Evolutionary conservation across 2,888 invertebrate species (phyloP), one percentile per base, ranked within the genome.

Genomic region (Polyommatus icarus): DNA sequence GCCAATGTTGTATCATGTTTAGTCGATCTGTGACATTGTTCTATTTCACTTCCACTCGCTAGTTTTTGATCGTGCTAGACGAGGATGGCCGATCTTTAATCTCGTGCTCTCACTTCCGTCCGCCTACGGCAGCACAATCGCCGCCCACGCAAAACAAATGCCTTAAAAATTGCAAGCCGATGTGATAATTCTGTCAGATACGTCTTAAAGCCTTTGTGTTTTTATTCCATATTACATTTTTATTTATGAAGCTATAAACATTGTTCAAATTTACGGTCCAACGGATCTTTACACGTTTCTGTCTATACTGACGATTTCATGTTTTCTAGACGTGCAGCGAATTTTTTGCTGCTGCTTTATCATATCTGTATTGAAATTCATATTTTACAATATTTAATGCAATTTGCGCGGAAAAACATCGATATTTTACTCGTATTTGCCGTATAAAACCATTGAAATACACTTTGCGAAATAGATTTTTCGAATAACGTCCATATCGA

Each of bases 81-180:
- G 89, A 90, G 88, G 93, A 92, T 82, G 85, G 84, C 82, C 84
- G 85, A 86, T 84, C 84, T 84, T 86, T 87, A 85, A 86, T 84
- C 85, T 86, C 87, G 85, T 87, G 91, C 93, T 93, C 92, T 93
- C 92, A 93, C 93, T 94, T 94, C 94, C 93, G 94, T 89, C 93
- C 93, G 92, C 94, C 94, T 88, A 94, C 93, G 89, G 80, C 80
- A 81, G 83, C 83, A 84, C 86, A 83, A 84, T 86, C 87, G 88
- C 90, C 88, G 87, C 92, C 93, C 87, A 93, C 93, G 92, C 92
- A 83, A 82, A 67, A 82, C 92, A 84, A 83, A 82, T 86, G 86
- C 88, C 90, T 91, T 90, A 87, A 88, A 90, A 90, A 90, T 89
- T 86, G 91, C 92, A 85, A 90, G 84, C 86, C 81, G 84, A 84